A percentile compares a stretch with the other conserved stretches of the same genome.
phyloP scores from a whole-genome alignment of 2,113 vertebrate species.

The Menura novaehollandiae region DNA sequence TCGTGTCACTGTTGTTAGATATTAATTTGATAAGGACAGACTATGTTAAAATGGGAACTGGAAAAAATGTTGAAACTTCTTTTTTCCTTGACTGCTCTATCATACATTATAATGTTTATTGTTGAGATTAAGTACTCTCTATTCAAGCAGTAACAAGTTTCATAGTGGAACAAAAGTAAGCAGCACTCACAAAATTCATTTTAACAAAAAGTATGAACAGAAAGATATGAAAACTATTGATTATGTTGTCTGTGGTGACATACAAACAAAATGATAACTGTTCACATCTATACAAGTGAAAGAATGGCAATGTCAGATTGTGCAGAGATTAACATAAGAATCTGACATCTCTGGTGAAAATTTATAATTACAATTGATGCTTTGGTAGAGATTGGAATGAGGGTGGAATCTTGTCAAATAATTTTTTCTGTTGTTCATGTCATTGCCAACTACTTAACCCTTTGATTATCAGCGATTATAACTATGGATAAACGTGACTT shows the following conservation, averaged over 20 bases:
- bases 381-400: conserved; percentile 46
- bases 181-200: conserved; percentile 36
- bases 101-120: conserved; percentile 57
- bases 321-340: conserved; percentile 63
- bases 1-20: conserved; percentile 18
- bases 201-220: conserved; percentile 59
- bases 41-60: conserved; percentile 22
- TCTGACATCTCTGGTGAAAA: conserved; percentile 67
- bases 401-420: conserved; percentile 32
- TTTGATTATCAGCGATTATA: not conserved
- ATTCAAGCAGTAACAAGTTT: conserved; percentile 63
- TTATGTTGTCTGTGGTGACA: conserved; percentile 70
- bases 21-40: conserved; percentile 56
- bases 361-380: conserved; percentile 68
- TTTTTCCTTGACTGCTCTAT: conserved; percentile 15
- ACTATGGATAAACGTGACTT: not conserved
- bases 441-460: conserved; percentile 36
- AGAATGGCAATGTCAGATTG: conserved; percentile 61
- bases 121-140: conserved; percentile 58
- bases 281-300: conserved; percentile 34
- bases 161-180: conserved; percentile 54
- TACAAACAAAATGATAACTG: conserved; percentile 70
- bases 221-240: conserved; percentile 69
- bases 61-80: not conserved
- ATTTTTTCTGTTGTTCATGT: conserved; percentile 25